Percentiles rank a stretch among this genome's conserved stretches.
Conservation (phyloP, 2,113 vertebrate species). For the Daubentonia madagascariensis region DNA sequence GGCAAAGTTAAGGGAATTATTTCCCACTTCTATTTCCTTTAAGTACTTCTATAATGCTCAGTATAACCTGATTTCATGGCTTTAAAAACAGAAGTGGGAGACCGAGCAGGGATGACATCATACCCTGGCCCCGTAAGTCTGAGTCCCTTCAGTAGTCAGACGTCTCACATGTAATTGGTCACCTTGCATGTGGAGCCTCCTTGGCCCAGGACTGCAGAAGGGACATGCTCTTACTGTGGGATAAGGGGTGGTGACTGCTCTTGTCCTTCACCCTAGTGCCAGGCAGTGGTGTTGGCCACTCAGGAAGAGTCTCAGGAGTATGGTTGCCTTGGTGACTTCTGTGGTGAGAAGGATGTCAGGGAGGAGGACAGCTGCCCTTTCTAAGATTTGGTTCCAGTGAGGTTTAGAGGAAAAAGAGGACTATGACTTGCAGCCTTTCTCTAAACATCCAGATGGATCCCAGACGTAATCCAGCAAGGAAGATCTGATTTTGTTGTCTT, state of each 20-base stretch:
- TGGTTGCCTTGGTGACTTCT: neutral
- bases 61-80: neutral
- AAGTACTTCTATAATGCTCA: neutral
- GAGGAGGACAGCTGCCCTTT: neutral
- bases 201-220: neutral
- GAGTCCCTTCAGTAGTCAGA: neutral
- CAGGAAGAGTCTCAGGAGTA: neutral
- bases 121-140: neutral
- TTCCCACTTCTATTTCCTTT: neutral
- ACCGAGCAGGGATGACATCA: neutral
- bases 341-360: neutral
- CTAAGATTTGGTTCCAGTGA: neutral
- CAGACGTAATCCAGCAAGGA: constrained; percentile 47
- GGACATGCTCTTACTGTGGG: neutral
- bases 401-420: neutral
- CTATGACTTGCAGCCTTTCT: neutral
- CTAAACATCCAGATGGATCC: constrained; percentile 49
- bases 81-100: neutral
- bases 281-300: neutral
- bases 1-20: neutral
- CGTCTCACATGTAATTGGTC: neutral
- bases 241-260: neutral
- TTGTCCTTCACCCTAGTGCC: neutral
- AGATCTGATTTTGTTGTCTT: constrained; percentile 61
- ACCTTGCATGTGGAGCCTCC: neutral